A percentile compares a stretch with the other conserved stretches of the same genome.
Evolutionary conservation across 2,797 vertebrate genomes (phyloP).

Genomic region (Brachyrhaphis roseni): DNA sequence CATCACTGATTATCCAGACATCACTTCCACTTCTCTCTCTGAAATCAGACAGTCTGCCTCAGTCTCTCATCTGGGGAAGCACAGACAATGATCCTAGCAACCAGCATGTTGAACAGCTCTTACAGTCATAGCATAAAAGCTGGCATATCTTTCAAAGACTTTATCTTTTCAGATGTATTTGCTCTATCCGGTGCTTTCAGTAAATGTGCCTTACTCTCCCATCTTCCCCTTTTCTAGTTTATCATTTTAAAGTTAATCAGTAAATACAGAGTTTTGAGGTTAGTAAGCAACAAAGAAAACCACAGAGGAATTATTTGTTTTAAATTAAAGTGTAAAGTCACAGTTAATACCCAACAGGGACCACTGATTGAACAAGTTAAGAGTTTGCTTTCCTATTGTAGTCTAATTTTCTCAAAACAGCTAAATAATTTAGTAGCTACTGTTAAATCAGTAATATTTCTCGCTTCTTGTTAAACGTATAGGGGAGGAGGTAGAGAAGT

Average conservation of each 20-base stretch:
- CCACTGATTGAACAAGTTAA: neutral
- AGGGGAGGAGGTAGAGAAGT: neutral
- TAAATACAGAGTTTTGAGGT: neutral
- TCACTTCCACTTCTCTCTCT: neutral
- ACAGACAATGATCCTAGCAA: conserved; percentile 9
- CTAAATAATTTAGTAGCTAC: neutral
- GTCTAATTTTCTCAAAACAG: neutral
- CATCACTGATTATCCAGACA: conserved; percentile 6
- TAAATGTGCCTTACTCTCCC: neutral
- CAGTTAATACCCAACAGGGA: neutral
- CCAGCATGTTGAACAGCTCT: neutral
- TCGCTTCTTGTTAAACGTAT: neutral
- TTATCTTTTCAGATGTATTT: conserved; percentile 8
- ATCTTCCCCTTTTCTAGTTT: neutral
- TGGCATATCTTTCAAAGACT: conserved; percentile 17
- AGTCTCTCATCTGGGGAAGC: neutral
- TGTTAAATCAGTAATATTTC: neutral
- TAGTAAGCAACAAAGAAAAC: neutral
- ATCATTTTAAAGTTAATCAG: neutral
- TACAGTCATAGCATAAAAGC: conserved; percentile 5
- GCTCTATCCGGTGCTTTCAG: neutral
- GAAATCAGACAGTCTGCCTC: neutral
- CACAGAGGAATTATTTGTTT: neutral
- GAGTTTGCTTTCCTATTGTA: neutral
- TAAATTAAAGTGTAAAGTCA: neutral